Evolutionary conservation across 2,113 vertebrate species (phyloP).

Genomic region (Patagioenas fasciata): DNA sequence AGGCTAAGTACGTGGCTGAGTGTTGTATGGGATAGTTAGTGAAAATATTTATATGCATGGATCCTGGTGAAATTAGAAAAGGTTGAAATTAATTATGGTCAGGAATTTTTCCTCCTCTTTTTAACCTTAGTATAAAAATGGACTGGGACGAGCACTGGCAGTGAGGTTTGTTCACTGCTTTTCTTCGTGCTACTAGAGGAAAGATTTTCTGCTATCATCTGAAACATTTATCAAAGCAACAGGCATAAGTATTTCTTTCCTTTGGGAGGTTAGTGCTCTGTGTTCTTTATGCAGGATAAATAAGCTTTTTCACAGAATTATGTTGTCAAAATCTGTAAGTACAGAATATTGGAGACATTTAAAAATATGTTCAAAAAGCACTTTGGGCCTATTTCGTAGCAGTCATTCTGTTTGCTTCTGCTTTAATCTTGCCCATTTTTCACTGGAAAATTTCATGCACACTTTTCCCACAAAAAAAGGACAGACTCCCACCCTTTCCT

Average conservation of each 20-base stretch:
- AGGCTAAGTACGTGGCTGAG: background rate
- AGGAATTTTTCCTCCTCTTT: background rate
- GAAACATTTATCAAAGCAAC: conserved; percentile 22
- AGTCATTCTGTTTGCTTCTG: background rate
- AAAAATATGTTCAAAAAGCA: background rate
- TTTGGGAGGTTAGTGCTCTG: conserved; percentile 1
- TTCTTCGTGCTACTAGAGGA: background rate
- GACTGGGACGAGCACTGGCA: background rate
- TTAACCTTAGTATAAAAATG: background rate
- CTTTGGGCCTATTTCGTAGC: background rate
- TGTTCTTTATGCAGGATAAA: conserved; percentile 38
- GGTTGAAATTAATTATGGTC: background rate
- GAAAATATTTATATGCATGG: conserved; percentile 1
- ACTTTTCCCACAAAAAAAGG: background rate
- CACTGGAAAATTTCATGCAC: background rate
- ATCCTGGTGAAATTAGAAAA: conserved; percentile 19
- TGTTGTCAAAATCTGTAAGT: conserved; percentile 50
- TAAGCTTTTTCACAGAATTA: conserved; percentile 46
- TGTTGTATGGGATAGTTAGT: background rate
- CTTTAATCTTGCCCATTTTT: conserved; percentile 13
- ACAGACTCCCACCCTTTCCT: background rate
- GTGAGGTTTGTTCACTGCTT: background rate
- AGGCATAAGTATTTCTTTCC: conserved; percentile 1
- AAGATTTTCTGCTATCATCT: background rate
- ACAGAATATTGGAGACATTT: conserved; percentile 11